Base-by-base conservation (phyloP, 2,797 vertebrate genomes). In the Epinephelus coioides region DNA sequence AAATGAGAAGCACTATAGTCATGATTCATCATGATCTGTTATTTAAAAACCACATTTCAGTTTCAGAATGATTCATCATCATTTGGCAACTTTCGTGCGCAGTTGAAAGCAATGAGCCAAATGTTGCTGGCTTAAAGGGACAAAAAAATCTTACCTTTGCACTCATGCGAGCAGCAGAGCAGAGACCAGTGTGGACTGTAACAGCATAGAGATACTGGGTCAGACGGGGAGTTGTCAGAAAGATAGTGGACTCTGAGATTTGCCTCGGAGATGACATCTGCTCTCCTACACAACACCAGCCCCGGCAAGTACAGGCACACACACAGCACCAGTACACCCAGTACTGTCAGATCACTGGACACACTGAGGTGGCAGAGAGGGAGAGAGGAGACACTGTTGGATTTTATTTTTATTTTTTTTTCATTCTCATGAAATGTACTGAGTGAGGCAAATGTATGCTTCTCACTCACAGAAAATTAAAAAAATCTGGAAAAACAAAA, bases 181-280 rank as follows among this genome's bases (percentile, higher is more conserved):
- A 90, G 76, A 95, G 93, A 43, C 96, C 95, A 0, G 96, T 97
- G 91, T 96, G 93, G 30, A 96, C 55, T 2, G 95, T 94, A 0
- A 97, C 91, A 0, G 93, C 89, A 4, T 97, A 97, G 11, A 94
- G 85, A 69, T 94, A 88, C n/a, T 4, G 73, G 86, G 71, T 95
- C 91, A 6, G 72, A 73, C 0, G 78, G 88, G 7, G 76, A 60
- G 62, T 91, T 95, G 79, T 96, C 96, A 27, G 94, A 85, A 2
- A 97, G 93, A 40, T 92, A 88, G 63, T 96, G 90, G 30, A 82
- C 79, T 3, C 86, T 92, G 13, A 5, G 54, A 66, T 90, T 93
- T 56, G 80, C 83, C 61, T 87, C 80, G 1, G 89, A 75, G 1
- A 40, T 44, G 0, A 40, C 14, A 14, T 96, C 95, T 18, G 81